A percentile compares a stretch with the other conserved stretches of the same genome.
Evolutionary conservation across 2,797 vertebrate genomes (phyloP).

Genomic region (Champsocephalus esox): DNA sequence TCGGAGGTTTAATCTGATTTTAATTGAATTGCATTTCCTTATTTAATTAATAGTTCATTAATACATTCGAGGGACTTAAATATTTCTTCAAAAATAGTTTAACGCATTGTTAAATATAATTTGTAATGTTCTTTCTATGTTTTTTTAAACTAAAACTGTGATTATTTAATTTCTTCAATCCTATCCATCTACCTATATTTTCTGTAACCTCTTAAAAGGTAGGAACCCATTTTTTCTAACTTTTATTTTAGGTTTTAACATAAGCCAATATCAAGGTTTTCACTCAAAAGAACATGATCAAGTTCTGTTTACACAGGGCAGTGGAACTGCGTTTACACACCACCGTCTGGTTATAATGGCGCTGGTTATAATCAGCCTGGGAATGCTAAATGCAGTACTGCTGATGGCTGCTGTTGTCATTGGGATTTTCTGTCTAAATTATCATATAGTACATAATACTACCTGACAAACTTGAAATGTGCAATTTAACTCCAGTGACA

Average conservation of each 20-base stretch:
- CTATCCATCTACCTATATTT: not conserved
- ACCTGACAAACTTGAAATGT: not conserved
- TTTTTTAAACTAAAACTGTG: not conserved
- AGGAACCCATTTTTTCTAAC: not conserved
- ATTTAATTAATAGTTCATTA: not conserved
- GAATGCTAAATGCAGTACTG: slow-evolving; percentile 67
- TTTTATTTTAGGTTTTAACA: not conserved
- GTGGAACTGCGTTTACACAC: slow-evolving; percentile 36
- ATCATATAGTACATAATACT: not conserved
- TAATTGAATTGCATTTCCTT: not conserved
- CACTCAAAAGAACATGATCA: slow-evolving; percentile 26
- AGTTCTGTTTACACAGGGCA: slow-evolving; percentile 47
- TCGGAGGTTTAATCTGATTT: not conserved
- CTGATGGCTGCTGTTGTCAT: slow-evolving; percentile 64
- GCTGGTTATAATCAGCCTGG: slow-evolving; percentile 60
- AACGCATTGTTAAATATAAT: not conserved
- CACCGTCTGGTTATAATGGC: slow-evolving; percentile 51
- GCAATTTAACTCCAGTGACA: not conserved
- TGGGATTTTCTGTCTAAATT: slow-evolving; percentile 60
- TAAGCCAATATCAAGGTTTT: slow-evolving; percentile 2
- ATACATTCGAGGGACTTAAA: not conserved
- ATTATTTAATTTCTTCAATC: not conserved
- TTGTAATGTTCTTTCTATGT: not conserved
- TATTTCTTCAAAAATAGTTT: slow-evolving; percentile 22
- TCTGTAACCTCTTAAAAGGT: not conserved